A percentile compares a stretch with the other conserved stretches of the same genome.
Evolutionary conservation across 2,113 vertebrate genomes (phyloP).

Genomic region (Neodon shergylaensis): DNA sequence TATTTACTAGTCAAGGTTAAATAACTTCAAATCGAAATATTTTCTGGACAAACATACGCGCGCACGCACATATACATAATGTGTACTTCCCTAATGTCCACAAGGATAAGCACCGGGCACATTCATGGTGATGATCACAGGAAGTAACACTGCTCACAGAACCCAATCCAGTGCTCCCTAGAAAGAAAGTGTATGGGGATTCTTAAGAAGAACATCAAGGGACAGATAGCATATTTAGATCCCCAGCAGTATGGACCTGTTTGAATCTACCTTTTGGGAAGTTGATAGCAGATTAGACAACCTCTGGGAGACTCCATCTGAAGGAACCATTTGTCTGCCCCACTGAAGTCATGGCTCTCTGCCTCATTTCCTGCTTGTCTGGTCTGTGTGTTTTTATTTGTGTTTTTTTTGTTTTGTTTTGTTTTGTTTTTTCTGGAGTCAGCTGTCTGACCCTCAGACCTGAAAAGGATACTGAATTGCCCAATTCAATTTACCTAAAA

Average conservation of each 20-base stretch:
- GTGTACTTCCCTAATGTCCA: no score
- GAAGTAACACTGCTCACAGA: neutral
- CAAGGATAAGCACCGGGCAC: no score
- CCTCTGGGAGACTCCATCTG: neutral
- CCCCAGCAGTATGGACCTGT: neutral
- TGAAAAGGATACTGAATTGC: constrained; percentile 71
- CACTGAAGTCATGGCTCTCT: neutral
- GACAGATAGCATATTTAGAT: neutral
- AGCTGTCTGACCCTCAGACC: constrained; percentile 61
- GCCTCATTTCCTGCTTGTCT: constrained; percentile 46
- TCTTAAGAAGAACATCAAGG: neutral
- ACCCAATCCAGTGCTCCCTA: neutral
- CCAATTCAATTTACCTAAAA: constrained; percentile 83
- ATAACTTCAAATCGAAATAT: constrained; percentile 55
- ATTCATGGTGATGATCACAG: neutral
- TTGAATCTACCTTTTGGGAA: constrained; percentile 20
- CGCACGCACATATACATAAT: neutral
- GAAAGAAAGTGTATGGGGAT: neutral
- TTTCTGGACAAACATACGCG: neutral
- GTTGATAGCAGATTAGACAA: neutral
- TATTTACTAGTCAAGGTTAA: neutral
- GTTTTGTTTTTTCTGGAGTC: constrained; percentile 52
- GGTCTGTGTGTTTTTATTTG: constrained; percentile 40
- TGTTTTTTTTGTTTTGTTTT: neutral
- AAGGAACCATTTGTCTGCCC: neutral